Base-by-base conservation (phyloP, 2,797 vertebrate genomes). In the Lepilemur ruficaudatus region DNA sequence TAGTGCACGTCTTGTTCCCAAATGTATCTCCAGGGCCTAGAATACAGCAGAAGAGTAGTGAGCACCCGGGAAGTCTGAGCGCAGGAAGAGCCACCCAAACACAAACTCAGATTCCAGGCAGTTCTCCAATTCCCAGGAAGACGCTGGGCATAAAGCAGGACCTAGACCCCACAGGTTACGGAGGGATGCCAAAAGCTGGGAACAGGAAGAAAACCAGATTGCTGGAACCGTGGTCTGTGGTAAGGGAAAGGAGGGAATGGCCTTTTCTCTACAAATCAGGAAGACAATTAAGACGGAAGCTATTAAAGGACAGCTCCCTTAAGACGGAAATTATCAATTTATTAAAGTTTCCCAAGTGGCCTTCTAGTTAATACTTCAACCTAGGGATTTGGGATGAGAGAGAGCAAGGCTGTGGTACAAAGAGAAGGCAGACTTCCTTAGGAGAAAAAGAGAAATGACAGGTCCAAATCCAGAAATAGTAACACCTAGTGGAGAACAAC, bases 391-490 rank as follows among this genome's bases (percentile, higher is more conserved):
- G 79, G 38, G 78, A 35, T 32, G 23, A 95, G 10, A 63, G 20
- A 73, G 13, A 85, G 32, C 0, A 0, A 79, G 17, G 11, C 32
- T 65, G 4, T 70, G 23, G 15, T 28, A 75, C 35, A 46, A 67
- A 65, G n/a, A 63, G 52, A 95, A 84, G 61, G 22, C 5, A 72
- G 67, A 67, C 9, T 38, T 84, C 46, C 41, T 95, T 38, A 80
- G 43, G 52, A 30, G 43, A 85, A 84, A 93, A 63, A 48, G 7
- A 87, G 38, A 50, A 88, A 85, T 14, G 57, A n/a, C 10, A 55
- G 17, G 30, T 52, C 35, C 35, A 93, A 89, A 46, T 48, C n/a
- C 14, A 67, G 38, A 76, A 84, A 88, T 28, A 67, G 25, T 50
- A 48, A 61, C 73, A 38, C 41, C n/a, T 22, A 63, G 14, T 22